Percentiles rank a stretch among this genome's conserved stretches.
phyloP scores from a whole-genome alignment of 2,113 vertebrate genomes.

The Prunella fulvescens region DNA sequence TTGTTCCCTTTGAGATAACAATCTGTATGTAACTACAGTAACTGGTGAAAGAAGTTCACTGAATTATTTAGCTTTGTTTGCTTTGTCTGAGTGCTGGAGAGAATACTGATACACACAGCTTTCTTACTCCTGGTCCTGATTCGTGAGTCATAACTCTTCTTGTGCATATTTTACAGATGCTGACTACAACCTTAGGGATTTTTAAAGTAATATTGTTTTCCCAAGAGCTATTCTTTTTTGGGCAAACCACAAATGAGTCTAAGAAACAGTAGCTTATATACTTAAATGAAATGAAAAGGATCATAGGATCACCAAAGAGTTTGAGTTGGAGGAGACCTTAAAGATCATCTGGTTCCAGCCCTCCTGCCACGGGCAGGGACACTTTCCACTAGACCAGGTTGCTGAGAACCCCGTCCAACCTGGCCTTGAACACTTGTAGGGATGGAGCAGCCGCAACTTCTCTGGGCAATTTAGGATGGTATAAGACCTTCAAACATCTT shows the following conservation, averaged over 20 bases:
- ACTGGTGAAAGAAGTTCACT: background rate
- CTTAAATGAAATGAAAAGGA: background rate
- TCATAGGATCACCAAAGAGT: background rate
- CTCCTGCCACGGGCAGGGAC: background rate
- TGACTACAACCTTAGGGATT: background rate
- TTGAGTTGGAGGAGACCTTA: background rate
- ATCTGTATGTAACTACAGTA: background rate
- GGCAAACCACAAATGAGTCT: background rate
- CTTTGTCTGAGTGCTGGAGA: background rate
- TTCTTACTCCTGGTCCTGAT: background rate
- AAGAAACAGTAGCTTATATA: background rate
- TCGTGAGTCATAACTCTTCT: background rate
- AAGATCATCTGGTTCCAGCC: background rate
- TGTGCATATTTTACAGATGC: background rate
- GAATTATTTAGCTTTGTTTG: slow-evolving; percentile 43
- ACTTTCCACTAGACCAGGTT: background rate
- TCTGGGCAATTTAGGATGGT: background rate
- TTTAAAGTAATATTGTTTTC: background rate
- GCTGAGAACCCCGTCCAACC: rapidly evolving
- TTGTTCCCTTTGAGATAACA: background rate
- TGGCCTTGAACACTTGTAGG: background rate
- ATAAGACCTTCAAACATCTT: background rate
- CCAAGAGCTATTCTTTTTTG: background rate
- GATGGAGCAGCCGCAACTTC: background rate
- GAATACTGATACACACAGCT: background rate